phyloP scores from a whole-genome alignment of 2,797 vertebrate genomes.

The Poeciliopsis turneri region DNA sequence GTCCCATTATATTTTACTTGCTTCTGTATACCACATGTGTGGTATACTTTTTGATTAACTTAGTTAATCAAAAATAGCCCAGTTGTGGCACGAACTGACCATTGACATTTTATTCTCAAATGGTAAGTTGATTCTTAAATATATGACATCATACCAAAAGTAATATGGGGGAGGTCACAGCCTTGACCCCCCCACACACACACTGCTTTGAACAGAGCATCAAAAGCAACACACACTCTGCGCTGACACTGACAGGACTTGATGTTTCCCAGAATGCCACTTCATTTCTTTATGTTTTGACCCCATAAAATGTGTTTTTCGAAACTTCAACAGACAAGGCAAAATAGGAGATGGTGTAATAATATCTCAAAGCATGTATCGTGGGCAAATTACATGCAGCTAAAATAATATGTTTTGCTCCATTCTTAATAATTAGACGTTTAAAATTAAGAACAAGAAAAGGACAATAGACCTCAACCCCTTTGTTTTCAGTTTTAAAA shows the following conservation, averaged over 20 bases:
- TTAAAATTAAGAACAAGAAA: slow-evolving; percentile 20
- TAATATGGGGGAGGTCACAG: background rate
- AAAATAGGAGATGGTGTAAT: background rate
- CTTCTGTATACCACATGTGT: background rate
- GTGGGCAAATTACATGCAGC: background rate
- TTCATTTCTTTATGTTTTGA: background rate
- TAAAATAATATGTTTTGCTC: slow-evolving; percentile 7
- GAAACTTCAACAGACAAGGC: background rate
- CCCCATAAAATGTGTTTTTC: background rate
- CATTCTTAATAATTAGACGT: slow-evolving; percentile 12
- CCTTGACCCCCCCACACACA: background rate
- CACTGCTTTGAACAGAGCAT: background rate
- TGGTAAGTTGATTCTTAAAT: background rate
- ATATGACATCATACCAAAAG: background rate
- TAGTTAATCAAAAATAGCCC: background rate
- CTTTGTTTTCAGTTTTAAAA: slow-evolving; percentile 47
- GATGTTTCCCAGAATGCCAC: background rate
- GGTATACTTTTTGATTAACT: background rate
- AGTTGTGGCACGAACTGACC: background rate
- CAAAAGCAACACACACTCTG: background rate
- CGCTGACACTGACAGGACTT: background rate
- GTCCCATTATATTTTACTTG: background rate
- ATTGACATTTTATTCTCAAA: background rate
- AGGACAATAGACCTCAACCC: slow-evolving; percentile 49
- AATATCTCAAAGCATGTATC: background rate